Evolutionary conservation across 2,113 vertebrate genomes (phyloP), one percentile per base, ranked within the genome.

Genomic region (Sapayoa aenigma): DNA sequence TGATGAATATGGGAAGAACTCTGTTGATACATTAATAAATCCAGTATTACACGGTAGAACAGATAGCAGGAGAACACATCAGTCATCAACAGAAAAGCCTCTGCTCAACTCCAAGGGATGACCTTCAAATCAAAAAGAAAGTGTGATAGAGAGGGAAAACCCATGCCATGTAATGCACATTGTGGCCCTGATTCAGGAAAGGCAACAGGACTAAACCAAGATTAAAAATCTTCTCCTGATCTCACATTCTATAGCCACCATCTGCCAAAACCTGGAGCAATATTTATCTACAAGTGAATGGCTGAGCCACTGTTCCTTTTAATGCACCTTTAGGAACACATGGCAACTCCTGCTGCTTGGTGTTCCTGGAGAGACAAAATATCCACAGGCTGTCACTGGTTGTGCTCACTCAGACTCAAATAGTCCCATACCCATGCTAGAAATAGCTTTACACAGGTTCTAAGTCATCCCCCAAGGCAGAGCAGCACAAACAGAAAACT

Each of bases 21-120:
- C 50, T n/a, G 86, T 47, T 75, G 91, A 86, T 87, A 37, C 71
- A 50, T 94, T 95, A 96, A 95, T 95, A 90, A 94, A 56, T 19
- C 59, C 83, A 41, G 58, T 23, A 47, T 91, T 89, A 59, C 69
- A 79, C 20, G 31, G 93, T 30, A 37, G 71, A 73, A 42, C n/a
- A 63, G 63, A 71, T 22, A 75, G 56, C 67, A 60, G 65, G 84
- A 58, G 49, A 75, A 16, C 3, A 18, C 77, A 83, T 87, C 93
- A 73, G 35, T 94, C 94, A 79, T 47, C 56, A 33, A 66, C 18
- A 13, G 17, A 79, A 71, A 28, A 84, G 35, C 84, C 62, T 76
- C 72, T 86, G 47, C 69, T n/a, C 1, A 71, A 55, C 83, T 52
- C 86, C 13, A 23, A 60, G 84, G 49, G 63, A 53, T 6, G 41